These are phyloP conservation scores for Elgonia sp. DNA, from an alignment of 2,888 invertebrate species.

Conservation along the genomic window DNA sequence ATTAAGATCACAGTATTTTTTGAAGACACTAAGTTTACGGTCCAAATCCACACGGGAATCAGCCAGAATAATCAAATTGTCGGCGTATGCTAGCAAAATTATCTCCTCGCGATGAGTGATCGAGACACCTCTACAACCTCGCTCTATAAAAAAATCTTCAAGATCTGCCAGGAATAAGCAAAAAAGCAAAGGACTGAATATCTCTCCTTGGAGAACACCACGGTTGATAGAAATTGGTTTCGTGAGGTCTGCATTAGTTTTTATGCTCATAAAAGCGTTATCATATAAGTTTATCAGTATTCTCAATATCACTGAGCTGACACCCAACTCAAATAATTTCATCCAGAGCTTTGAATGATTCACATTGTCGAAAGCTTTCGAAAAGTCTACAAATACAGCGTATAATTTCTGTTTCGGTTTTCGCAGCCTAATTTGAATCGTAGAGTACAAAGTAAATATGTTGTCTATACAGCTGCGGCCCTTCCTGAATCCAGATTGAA, in stretches of 20 bases:
- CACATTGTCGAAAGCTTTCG: slow-evolving; percentile 20
- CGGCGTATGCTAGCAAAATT: slow-evolving; percentile 16
- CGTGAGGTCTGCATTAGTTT: too few species aligned
- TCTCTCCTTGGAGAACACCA: slow-evolving; percentile 30
- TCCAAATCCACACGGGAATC: not conserved
- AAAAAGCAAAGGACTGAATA: slow-evolving; percentile 18
- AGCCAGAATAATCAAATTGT: slow-evolving; percentile 13
- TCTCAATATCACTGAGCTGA: slow-evolving; percentile 5
- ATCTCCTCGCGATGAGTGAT: slow-evolving; percentile 14
- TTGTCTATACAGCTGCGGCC: slow-evolving; percentile 23
- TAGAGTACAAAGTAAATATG: slow-evolving; percentile 21
- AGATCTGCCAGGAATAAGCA: slow-evolving; percentile 25
- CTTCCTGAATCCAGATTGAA: slow-evolving; percentile 34
- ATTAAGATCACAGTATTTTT: too few species aligned
- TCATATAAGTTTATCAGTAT: not conserved
- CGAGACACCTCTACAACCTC: slow-evolving; percentile 2
- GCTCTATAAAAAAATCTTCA: not conserved
- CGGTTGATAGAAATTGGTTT: not conserved
- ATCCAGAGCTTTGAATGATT: slow-evolving; percentile 17
- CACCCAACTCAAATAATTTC: not conserved
- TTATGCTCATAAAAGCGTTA: too few species aligned
- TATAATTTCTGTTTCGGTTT: slow-evolving; percentile 16
- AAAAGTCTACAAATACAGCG: slow-evolving; percentile 27
- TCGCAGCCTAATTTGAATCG: slow-evolving; percentile 1
- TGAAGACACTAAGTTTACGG: too few species aligned